A percentile compares a stretch with the other conserved stretches of the same genome.
Evolutionary conservation across 2,113 vertebrate genomes (phyloP).

Genomic region (Toxotes chatareus): DNA sequence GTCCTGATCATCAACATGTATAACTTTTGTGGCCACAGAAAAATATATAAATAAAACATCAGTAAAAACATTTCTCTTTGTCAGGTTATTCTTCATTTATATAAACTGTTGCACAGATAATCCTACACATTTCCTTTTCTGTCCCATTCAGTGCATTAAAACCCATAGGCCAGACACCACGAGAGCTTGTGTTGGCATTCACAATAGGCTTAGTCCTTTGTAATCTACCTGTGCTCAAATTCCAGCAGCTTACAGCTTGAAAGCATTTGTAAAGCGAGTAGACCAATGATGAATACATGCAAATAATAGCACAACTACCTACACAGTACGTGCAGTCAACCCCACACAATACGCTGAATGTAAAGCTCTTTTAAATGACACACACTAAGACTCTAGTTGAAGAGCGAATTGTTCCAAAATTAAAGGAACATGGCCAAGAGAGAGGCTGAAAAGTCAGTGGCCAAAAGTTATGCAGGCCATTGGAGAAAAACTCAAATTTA

Average conservation of each 20-base stretch:
- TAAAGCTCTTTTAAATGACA: conserved; percentile 49
- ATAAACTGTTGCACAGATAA: neutral
- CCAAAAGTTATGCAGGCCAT: conserved; percentile 11
- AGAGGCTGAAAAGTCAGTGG: conserved; percentile 5
- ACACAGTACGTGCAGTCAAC: conserved; percentile 49
- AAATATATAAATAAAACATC: neutral
- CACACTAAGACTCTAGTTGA: conserved; percentile 14
- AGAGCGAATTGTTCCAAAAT: conserved; percentile 47
- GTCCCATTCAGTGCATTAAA: conserved; percentile 12
- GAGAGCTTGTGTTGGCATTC: conserved; percentile 39
- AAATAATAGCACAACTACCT: conserved; percentile 53
- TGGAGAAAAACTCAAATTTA: conserved; percentile 16
- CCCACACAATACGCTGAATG: conserved; percentile 53
- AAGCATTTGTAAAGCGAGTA: conserved; percentile 55
- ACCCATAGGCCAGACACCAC: conserved; percentile 25
- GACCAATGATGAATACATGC: conserved; percentile 41
- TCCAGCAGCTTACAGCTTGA: conserved; percentile 59
- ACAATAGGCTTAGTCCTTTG: conserved; percentile 61
- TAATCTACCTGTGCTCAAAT: conserved; percentile 72
- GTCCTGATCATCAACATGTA: neutral
- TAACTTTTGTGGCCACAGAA: neutral
- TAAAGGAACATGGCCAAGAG: conserved; percentile 21
- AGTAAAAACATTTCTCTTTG: neutral
- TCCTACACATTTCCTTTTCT: conserved; percentile 4
- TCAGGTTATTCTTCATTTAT: neutral